Conservation (phyloP, 2,797 vertebrate species). For the Gobio occitaniae region DNA sequence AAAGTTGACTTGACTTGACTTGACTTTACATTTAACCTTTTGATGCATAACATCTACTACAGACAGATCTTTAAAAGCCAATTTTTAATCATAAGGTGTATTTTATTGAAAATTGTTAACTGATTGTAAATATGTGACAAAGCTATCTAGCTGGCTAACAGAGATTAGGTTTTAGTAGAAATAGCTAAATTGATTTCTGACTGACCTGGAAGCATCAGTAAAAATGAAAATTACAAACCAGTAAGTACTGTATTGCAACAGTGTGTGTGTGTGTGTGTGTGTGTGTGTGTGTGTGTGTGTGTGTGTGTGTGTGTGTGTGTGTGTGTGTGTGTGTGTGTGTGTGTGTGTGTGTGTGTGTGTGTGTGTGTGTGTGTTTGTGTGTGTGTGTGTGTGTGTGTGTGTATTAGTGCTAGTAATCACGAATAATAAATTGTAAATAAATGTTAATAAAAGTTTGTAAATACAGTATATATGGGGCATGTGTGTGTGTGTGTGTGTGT, state of each 20-base stretch:
- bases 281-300: not conserved
- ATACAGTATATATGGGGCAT: no score
- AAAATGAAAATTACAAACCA: not conserved
- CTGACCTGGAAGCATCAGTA: not conserved
- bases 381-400: no score
- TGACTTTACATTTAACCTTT: not conserved
- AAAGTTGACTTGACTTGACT: no score
- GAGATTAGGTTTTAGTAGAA: not conserved
- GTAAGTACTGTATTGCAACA: not conserved
- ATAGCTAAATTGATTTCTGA: not conserved
- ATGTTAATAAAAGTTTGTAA: no score
- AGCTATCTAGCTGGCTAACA: not conserved
- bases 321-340: no score
- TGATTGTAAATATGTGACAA: no score
- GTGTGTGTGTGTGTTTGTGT: no score
- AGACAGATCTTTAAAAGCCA: not conserved
- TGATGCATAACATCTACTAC: not conserved
- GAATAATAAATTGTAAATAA: no score
- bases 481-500: no score
- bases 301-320: no score
- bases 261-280: not conserved
- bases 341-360: no score
- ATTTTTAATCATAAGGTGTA: not conserved
- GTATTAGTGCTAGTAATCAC: no score
- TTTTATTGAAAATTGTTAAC: not conserved